Base-by-base conservation (phyloP, 2,888 invertebrate species). In the Napeogenes sylphis region DNA sequence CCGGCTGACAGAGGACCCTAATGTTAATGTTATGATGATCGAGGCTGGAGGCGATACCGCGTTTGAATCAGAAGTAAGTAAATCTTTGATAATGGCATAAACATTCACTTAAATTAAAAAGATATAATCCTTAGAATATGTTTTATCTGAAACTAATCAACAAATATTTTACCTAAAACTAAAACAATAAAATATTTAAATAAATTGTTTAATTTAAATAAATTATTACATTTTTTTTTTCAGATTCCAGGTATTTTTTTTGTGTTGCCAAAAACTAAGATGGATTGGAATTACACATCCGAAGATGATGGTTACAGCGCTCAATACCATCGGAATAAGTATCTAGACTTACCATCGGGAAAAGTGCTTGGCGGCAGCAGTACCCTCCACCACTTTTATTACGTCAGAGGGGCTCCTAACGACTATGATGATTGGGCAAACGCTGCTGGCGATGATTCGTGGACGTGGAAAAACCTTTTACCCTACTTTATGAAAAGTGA, bases 301-400 rank as follows among this genome's bases (percentile, higher is more conserved):
- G 46, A 59, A 30, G 21, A 68, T 46, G 64, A 66, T 30, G 91
- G 91, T 76, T 79, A 58, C 91, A 88, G 75, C 77, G 81, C 65
- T 84, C 90, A 10, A 80, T 83, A 67, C 80, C 81, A 8, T 66
- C 73, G 60, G 73, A 80, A 57, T 70, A 78, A 60, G 70, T 70
- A 73, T 77, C 45, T 81, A 78, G 46, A 73, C 38, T 46, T 74
- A 63, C 71, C 92, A 5, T 82, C 92, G 45, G 94, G 94, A 0
- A 93, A 92, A 71, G 84, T 91, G 70, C 79, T 93, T 68, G 93
- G 93, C 53, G 93, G 93, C 0, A 82, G 85, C 1, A 91, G 92
- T 35, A 81, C 84, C 0, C 72, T 91, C 3, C 92, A 92, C 72
- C 90, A 84, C 47, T 88, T 92, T 81, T 76, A 91, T 54, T 92